Evolutionary conservation across 1,140 invertebrate species (phyloP), one percentile per base, ranked within the genome.

Genomic region (Euwallacea similis): DNA sequence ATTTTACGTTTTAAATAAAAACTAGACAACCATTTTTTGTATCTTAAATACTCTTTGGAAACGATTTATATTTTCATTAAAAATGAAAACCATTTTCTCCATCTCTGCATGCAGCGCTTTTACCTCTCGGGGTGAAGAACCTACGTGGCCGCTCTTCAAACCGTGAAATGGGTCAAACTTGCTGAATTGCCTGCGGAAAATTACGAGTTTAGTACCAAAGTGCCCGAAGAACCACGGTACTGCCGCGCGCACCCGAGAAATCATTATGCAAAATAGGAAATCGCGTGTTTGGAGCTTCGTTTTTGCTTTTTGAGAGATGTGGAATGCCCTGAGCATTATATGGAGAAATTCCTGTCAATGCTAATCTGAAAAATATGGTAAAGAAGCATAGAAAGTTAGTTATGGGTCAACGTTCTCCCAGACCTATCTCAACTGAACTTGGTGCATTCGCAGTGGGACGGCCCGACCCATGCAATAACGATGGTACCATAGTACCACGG

Each of bases 401-500:
- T 70, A 64, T 70, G 61, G 68, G 68, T 70, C 68, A 70, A 70
- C 41, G 61, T 70, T 64, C 68, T 33, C 68, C 68, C 68, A 55
- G 60, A 70, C 68, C 68, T 70, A 70, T 70, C 68, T 70, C 68
- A 70, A 70, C 60, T 64, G 59, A 63, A 62, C 60, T 63, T 61
- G 47, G 13, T 55, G 68, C 68, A 64, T 64, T 70, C 60, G 53
- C 53, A 60, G 61, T 70, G 43, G 68, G 68, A 70, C 60, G 68
- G 68, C 50, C 68, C 55, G 68, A 64, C 61, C 67, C 59, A 55
- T 62, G 67, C 65, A 65, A 54, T 44, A 43, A 68, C 58, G 55
- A 68, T 68, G 66, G 66, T 68, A 68, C 56, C 21, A 47, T 59
- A 13, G 21, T 68, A 50, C 42, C 47, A 68, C 55, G 44, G 33